Base-by-base conservation (phyloP, 2,888 invertebrate species). In the Cyrtodaria siliqua region DNA sequence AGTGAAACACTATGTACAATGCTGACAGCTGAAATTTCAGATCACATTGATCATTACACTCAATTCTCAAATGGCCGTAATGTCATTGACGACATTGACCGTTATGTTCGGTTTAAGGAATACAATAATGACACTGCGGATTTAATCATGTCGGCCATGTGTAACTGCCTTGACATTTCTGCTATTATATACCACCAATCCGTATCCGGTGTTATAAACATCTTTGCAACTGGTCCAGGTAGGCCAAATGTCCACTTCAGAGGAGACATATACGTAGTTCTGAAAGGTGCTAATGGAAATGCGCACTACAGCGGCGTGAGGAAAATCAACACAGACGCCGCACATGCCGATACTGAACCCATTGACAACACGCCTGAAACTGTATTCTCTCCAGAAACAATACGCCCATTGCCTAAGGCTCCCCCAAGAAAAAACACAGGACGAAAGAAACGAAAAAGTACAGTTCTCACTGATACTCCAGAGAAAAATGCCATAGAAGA, bases 381-480 rank as follows among this genome's bases (percentile, higher is more conserved):
- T 26, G 23, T 56, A 18, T 74, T 62, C 33, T 61, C 61, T 53
- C 74, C 69, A 49, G 69, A 69, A 69, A 60, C 18, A 47, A 40
- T 70, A 26, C 70, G 70, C 23, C 75, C 75, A 29, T 64, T 69
- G 26, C 69, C 70, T 8, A 75, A 75, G 24, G 75, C 66, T 33
- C 47, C 69, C 12, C 55, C 42, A 64, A 66, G 56, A 50, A 61
- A 70, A 27, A 55, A 27, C n/a, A 70, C 49, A 57, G 70, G 61
- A 26, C 61, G 62, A 42, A 74, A 68, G 52, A 73, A 74, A 49
- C 29, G 63, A 6, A 62, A 42, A 66, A 70, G 64, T 52, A 56
- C 75, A 47, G 55, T 76, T 55, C 75, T 70, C 16, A 76, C 70
- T 1, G 75, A 70, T 40, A 76, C 70, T 16, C 75, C 75, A 9